Evolutionary conservation across 2,888 invertebrate species (phyloP).

Genomic region (Encarsia formosa): DNA sequence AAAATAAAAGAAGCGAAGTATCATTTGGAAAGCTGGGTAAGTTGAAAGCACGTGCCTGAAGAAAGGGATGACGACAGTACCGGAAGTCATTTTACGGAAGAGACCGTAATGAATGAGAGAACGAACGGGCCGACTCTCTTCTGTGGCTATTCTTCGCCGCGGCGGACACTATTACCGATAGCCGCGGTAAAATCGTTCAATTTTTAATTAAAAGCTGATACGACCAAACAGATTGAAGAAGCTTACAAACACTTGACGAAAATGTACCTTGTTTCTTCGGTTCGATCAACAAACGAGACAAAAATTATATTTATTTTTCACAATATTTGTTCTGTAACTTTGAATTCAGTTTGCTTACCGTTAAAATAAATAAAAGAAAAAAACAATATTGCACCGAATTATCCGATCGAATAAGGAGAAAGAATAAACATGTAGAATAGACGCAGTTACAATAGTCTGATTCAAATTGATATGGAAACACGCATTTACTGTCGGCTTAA

Average conservation of each 20-base stretch:
- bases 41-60: conserved; percentile 12
- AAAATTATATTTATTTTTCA: too few relatives aligned
- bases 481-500: conserved; percentile 28
- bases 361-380: not conserved
- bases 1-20: conserved; percentile 9
- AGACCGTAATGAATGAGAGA: conserved; percentile 17
- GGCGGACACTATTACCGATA: conserved; percentile 9
- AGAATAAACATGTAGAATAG: conserved; percentile 10
- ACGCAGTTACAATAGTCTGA: not conserved
- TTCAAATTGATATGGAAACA: conserved; percentile 21
- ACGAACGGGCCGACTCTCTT: conserved; percentile 11
- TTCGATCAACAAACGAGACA: too few relatives aligned
- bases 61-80: conserved; percentile 11
- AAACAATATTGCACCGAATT: not conserved
- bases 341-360: not conserved
- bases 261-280: too few relatives aligned
- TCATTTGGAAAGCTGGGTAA: conserved; percentile 1
- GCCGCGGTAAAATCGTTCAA: conserved; percentile 5
- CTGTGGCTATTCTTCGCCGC: too few relatives aligned
- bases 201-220: conserved; percentile 22
- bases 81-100: conserved; percentile 23
- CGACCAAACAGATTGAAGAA: conserved; percentile 4
- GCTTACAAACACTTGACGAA: not conserved
- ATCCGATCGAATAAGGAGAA: conserved; percentile 23
- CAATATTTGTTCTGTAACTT: not conserved